phyloP scores from a whole-genome alignment of 2,113 vertebrate genomes.

The Coptodon bakossiorum region DNA sequence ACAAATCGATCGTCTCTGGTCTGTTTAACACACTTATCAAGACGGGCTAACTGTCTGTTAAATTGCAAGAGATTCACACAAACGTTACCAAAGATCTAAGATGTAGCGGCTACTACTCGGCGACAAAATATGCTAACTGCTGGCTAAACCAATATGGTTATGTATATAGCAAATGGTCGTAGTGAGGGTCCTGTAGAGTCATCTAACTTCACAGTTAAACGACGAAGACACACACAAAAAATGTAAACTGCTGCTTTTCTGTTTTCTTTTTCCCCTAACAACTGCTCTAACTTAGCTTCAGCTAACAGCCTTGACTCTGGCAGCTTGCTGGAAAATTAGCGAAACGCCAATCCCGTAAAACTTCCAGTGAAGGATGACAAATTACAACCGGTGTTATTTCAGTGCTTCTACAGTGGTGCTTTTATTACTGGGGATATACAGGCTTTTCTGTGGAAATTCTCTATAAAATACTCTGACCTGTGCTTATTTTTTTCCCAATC shows the following conservation, averaged over 20 bases:
- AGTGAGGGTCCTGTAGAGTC: background rate
- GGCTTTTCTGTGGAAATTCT: background rate
- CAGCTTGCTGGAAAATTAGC: conserved; percentile 21
- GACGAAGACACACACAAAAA: background rate
- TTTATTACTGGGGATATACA: background rate
- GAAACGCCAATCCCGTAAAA: conserved; percentile 9
- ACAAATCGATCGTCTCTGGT: background rate
- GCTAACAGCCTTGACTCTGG: background rate
- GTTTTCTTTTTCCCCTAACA: background rate
- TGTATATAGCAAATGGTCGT: conserved; percentile 41
- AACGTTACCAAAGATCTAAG: background rate
- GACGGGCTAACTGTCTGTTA: background rate
- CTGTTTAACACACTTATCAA: background rate
- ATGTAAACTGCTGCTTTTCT: fast-evolving
- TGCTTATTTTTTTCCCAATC: background rate
- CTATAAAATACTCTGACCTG: background rate
- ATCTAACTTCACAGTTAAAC: too few relatives aligned
- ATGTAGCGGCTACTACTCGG: background rate
- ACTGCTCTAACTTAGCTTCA: background rate
- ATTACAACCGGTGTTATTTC: background rate
- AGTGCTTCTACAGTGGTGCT: background rate
- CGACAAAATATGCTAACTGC: background rate
- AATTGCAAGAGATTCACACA: background rate
- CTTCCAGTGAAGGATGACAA: background rate
- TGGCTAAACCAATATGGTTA: conserved; percentile 12